Conservation (phyloP, 2,113 vertebrate genomes). For the Nanorana parkeri region DNA sequence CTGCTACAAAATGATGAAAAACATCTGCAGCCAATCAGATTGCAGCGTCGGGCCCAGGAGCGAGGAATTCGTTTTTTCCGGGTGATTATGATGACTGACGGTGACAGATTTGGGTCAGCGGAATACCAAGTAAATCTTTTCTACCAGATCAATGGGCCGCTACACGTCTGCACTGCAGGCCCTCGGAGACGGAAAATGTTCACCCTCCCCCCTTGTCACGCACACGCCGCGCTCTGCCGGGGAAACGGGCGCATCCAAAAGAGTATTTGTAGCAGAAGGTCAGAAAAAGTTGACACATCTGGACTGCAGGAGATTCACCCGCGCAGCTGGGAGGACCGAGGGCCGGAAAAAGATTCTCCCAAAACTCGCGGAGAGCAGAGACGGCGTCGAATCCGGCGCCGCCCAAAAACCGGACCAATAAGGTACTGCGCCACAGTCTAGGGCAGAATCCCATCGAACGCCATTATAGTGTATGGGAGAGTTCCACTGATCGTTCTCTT, state of each 20-base stretch:
- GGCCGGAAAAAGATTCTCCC: not conserved
- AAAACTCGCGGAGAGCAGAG: not conserved
- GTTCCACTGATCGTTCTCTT: too few species aligned
- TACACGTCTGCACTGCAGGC: not conserved
- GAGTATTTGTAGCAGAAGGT: constrained; percentile 13
- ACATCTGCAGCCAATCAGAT: too few species aligned
- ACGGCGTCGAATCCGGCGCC: too few species aligned
- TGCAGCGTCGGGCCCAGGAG: too few species aligned
- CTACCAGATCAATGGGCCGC: not conserved
- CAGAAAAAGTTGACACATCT: constrained; percentile 48
- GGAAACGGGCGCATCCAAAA: not conserved
- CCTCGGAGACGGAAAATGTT: not conserved
- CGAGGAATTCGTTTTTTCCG: too few species aligned
- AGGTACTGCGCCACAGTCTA: too few species aligned
- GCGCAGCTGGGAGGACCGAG: constrained; percentile 7
- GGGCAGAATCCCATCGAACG: too few species aligned
- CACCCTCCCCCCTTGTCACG: not conserved
- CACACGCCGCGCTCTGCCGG: not conserved
- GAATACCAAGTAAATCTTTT: not conserved
- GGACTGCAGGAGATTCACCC: constrained; percentile 9
- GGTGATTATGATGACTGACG: not conserved
- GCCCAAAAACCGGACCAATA: too few species aligned
- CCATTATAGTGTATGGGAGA: too few species aligned
- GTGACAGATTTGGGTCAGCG: not conserved
- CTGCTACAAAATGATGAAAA: too few species aligned